phyloP scores from a whole-genome alignment of 2,888 invertebrate genomes.

The Rhorus exstirpatorius region DNA sequence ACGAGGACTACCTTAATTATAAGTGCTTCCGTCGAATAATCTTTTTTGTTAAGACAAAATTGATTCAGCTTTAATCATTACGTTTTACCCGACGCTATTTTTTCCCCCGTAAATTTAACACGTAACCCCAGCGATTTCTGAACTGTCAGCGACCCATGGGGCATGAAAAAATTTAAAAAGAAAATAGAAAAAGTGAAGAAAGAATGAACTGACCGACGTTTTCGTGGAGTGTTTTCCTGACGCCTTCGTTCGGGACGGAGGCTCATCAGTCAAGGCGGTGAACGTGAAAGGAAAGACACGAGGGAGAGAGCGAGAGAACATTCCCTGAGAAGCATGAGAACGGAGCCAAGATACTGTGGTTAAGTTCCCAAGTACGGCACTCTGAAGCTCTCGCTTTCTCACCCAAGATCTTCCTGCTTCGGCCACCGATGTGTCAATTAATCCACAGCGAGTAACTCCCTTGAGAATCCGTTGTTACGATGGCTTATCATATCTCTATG shows the following conservation, averaged over 20 bases:
- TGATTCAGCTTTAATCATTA: not conserved
- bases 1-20: too few relatives aligned
- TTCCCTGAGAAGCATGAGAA: constrained; percentile 58
- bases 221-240: constrained; percentile 81
- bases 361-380: constrained; percentile 64
- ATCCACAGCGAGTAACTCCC: constrained; percentile 76
- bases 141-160: constrained; percentile 64
- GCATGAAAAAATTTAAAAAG: constrained; percentile 50
- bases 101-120: constrained; percentile 42
- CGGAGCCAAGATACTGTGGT: constrained; percentile 45
- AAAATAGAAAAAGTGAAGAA: constrained; percentile 64
- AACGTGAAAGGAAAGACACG: constrained; percentile 66
- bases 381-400: constrained; percentile 63
- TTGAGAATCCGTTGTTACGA: constrained; percentile 70
- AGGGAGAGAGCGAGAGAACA: constrained; percentile 70
- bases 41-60: too few relatives aligned
- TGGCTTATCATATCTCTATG: constrained; percentile 72
- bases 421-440: constrained; percentile 85
- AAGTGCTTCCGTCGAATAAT: too few relatives aligned
- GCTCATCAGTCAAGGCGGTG: constrained; percentile 85
- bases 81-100: not conserved
- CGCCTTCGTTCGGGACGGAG: constrained; percentile 80
- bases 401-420: constrained; percentile 64
- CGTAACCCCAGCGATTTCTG: constrained; percentile 43
- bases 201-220: constrained; percentile 72